phyloP scores from a whole-genome alignment of 2,888 invertebrate genomes.

The Alloscopus bannaensis region DNA sequence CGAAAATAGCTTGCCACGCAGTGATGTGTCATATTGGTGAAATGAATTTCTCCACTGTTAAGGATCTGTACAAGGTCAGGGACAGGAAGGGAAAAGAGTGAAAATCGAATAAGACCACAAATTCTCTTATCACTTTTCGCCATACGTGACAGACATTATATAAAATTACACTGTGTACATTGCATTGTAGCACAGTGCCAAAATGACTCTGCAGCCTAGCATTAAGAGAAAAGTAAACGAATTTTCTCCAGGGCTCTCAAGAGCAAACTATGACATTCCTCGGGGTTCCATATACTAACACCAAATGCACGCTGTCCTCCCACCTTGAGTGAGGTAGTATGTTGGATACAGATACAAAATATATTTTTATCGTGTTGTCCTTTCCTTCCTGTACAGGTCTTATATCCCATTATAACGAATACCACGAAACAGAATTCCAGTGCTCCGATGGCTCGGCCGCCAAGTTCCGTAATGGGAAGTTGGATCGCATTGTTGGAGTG shows the following conservation, averaged over 20 bases:
- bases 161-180: slow-evolving; percentile 22
- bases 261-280: too few species aligned
- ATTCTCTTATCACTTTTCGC: slow-evolving; percentile 35
- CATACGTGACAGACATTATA: slow-evolving; percentile 15
- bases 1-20: too few species aligned
- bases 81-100: slow-evolving; percentile 7
- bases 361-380: neutral
- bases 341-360: neutral
- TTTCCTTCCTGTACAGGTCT: slow-evolving; percentile 75
- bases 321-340: neutral
- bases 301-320: too few species aligned
- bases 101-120: slow-evolving; percentile 29
- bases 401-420: slow-evolving; percentile 76
- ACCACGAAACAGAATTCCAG: slow-evolving; percentile 76
- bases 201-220: neutral
- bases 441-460: slow-evolving; percentile 77
- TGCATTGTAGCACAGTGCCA: neutral
- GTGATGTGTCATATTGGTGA: too few species aligned
- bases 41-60: too few species aligned
- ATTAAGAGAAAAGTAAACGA: neutral
- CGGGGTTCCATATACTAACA: neutral
- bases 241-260: neutral
- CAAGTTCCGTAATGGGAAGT: slow-evolving; percentile 76
- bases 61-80: slow-evolving; percentile 30
- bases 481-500: slow-evolving; percentile 78